Conservation (phyloP, 2,888 invertebrate species). For the Thumatha senex region DNA sequence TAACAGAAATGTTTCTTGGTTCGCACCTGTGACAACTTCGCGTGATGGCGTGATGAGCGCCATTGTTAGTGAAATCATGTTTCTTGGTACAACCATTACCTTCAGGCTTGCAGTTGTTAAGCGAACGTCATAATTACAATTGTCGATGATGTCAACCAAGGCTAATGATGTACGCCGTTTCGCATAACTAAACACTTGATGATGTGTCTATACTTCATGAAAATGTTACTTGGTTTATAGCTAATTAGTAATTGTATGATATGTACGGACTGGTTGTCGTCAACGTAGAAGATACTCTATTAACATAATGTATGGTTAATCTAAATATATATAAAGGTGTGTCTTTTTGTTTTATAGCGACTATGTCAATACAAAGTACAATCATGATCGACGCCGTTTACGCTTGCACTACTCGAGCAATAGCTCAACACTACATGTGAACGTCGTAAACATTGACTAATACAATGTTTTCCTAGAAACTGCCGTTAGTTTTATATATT, state of each 20-base stretch:
- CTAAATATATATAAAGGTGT: too few species aligned
- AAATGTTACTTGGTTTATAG: slow-evolving; percentile 1
- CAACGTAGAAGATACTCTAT: background rate
- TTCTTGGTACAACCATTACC: background rate
- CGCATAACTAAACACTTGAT: background rate
- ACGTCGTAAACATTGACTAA: too few species aligned
- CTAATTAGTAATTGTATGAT: background rate
- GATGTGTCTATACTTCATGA: background rate
- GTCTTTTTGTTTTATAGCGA: too few species aligned
- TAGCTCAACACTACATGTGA: too few species aligned
- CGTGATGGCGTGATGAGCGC: slow-evolving; percentile 3
- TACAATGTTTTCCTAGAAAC: too few species aligned
- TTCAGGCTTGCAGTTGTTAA: background rate
- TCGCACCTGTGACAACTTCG: background rate
- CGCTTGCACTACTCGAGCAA: too few species aligned
- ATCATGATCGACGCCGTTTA: too few species aligned
- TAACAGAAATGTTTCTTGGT: slow-evolving; percentile 1
- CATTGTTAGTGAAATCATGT: slow-evolving; percentile 3
- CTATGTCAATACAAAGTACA: too few species aligned
- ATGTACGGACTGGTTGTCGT: background rate
- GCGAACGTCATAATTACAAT: slow-evolving; percentile 15
- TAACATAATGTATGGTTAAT: background rate
- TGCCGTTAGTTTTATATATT: background rate
- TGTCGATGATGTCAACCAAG: slow-evolving; percentile 27
- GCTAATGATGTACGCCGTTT: slow-evolving; percentile 20